Evolutionary conservation across 2,113 vertebrate genomes (phyloP).

Genomic region (Spea bombifrons): DNA sequence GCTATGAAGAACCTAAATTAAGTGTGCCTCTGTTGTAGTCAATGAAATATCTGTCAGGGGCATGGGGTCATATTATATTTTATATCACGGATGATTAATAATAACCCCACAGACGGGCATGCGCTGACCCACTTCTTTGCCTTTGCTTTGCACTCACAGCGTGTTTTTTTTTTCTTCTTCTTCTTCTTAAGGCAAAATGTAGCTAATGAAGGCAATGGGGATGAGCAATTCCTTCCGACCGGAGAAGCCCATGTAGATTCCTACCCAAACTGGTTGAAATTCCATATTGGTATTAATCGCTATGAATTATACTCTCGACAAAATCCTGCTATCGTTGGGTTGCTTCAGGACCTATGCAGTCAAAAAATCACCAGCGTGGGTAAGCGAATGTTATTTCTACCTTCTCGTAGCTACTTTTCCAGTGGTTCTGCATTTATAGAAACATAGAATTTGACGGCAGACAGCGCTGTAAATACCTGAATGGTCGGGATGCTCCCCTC

Average conservation of each 20-base stretch:
- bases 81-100: neutral
- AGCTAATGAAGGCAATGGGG: slow-evolving; percentile 71
- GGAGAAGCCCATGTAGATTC: slow-evolving; percentile 79
- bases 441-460: no score
- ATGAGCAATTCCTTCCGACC: slow-evolving; percentile 77
- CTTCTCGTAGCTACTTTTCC: neutral
- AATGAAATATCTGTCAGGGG: no score
- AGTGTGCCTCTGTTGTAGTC: no score
- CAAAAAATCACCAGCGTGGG: slow-evolving; percentile 95
- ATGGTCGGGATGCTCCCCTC: no score
- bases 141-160: neutral
- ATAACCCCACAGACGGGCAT: neutral
- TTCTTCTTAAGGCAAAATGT: slow-evolving; percentile 73
- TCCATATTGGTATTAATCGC: slow-evolving; percentile 96
- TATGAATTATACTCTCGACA: slow-evolving; percentile 91
- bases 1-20: no score
- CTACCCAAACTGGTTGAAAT: slow-evolving; percentile 97
- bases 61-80: neutral
- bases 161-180: slow-evolving; percentile 5
- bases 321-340: slow-evolving; percentile 84
- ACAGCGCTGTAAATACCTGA: no score
- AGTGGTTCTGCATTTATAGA: neutral
- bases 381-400: slow-evolving; percentile 65
- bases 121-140: neutral
- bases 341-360: slow-evolving; percentile 84